These are phyloP conservation scores for Limosa lapponica DNA, from an alignment of 2,797 vertebrate species.

Conservation along the genomic window DNA sequence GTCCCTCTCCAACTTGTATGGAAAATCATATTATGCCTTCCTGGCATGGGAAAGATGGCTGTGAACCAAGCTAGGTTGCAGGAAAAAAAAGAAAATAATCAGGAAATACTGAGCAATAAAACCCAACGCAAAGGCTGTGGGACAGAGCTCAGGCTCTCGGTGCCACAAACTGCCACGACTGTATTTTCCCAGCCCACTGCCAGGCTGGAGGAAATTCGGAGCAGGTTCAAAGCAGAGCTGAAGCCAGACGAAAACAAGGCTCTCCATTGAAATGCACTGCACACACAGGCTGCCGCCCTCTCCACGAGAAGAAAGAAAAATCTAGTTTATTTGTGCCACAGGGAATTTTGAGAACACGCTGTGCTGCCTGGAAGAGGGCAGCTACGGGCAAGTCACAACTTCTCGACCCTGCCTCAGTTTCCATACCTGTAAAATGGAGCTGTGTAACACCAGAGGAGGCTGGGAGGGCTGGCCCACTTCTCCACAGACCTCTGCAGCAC, in stretches of 20 bases:
- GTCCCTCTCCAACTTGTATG: not conserved
- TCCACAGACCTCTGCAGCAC: not conserved
- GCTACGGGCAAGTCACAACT: fast-evolving
- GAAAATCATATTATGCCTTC: constrained; percentile 19
- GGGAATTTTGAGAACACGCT: fast-evolving
- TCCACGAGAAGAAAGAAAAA: not conserved
- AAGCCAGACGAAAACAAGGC: constrained; percentile 49
- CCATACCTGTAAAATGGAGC: not conserved
- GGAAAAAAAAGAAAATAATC: not conserved
- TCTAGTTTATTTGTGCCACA: fast-evolving
- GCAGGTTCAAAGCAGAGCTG: constrained; percentile 26
- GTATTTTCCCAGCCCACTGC: constrained; percentile 34
- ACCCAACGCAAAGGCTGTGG: not conserved
- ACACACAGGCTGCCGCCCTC: not conserved
- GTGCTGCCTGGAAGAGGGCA: not conserved
- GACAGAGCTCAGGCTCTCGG: not conserved
- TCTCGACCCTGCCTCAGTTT: not conserved
- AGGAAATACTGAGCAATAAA: constrained; percentile 27
- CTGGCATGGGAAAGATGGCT: constrained; percentile 15
- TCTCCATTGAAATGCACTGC: not conserved
- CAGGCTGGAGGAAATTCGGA: constrained; percentile 25
- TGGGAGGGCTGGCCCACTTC: not conserved
- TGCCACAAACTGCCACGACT: constrained; percentile 46
- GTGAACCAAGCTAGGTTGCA: not conserved
- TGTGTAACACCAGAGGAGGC: fast-evolving